Percentiles rank a stretch among this genome's conserved stretches.
Evolutionary conservation across 2,113 vertebrate species (phyloP).

Genomic region (Chrysemys picta): DNA sequence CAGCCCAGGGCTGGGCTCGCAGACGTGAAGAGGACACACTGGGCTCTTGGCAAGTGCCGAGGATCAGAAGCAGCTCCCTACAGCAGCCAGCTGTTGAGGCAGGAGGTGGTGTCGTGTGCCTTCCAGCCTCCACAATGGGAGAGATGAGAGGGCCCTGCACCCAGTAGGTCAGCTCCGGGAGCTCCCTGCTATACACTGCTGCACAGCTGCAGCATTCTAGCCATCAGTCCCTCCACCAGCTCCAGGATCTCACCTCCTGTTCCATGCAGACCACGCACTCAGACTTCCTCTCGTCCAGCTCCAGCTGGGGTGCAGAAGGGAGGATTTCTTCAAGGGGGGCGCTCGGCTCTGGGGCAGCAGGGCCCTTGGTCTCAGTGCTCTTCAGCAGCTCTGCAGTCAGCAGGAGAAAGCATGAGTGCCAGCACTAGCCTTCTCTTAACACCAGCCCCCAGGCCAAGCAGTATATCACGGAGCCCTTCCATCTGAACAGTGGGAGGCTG

Average conservation of each 20-base stretch:
- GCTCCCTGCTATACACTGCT: background rate
- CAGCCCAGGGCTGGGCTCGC: background rate
- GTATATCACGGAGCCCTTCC: fast-evolving
- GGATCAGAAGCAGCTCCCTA: background rate
- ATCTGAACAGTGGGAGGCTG: fast-evolving
- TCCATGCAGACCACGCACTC: constrained; percentile 98
- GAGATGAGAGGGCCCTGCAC: background rate
- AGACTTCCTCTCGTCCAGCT: constrained; percentile 73
- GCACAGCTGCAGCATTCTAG: background rate
- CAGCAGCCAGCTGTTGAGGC: background rate
- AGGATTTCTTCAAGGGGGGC: constrained; percentile 49
- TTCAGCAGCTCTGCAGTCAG: constrained; percentile 75
- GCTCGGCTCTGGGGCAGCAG: constrained; percentile 47
- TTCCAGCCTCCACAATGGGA: fast-evolving
- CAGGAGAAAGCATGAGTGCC: background rate
- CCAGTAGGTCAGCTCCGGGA: background rate
- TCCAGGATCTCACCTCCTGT: constrained; percentile 80
- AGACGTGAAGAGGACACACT: background rate
- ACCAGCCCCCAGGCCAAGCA: fast-evolving
- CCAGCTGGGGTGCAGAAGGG: constrained; percentile 72
- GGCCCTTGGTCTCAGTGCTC: background rate
- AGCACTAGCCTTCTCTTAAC: background rate
- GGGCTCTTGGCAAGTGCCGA: fast-evolving
- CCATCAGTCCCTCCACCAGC: no score
- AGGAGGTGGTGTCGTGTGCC: background rate